Percentiles rank a stretch among this genome's conserved stretches.
These are phyloP conservation scores for Mantis religiosa DNA, from an alignment of 2,888 invertebrate genomes.

Conservation along the genomic window DNA sequence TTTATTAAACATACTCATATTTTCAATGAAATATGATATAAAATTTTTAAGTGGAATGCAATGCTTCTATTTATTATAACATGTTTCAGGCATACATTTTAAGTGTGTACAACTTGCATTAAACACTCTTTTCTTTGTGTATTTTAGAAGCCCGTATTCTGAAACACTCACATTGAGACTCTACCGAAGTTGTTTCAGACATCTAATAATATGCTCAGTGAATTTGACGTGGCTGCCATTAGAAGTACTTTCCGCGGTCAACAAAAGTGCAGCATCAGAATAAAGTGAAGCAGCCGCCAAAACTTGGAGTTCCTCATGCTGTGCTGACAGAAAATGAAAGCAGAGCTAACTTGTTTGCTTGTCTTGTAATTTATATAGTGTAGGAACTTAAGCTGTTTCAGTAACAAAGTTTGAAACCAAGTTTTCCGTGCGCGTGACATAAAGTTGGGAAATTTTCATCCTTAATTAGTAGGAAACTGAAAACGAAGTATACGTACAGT, in stretches of 20 bases:
- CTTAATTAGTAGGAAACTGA: not conserved
- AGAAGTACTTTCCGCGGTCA: not conserved
- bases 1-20: too few relatives aligned
- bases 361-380: not conserved
- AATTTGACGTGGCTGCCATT: too few relatives aligned
- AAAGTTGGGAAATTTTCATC: not conserved
- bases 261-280: not conserved
- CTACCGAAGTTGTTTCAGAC: too few relatives aligned
- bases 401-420: not conserved
- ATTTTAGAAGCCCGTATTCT: too few relatives aligned
- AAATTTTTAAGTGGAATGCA: too few relatives aligned
- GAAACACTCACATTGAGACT: too few relatives aligned
- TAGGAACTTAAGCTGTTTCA: not conserved
- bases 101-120: too few relatives aligned
- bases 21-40: too few relatives aligned
- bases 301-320: not conserved
- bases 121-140: too few relatives aligned
- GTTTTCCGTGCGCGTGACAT: not conserved
- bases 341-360: not conserved
- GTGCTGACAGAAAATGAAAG: not conserved
- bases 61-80: too few relatives aligned
- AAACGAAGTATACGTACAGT: not conserved
- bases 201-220: too few relatives aligned
- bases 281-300: not conserved
- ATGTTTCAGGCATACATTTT: too few relatives aligned